These are phyloP conservation scores for Palythoa caribaeorum DNA, from an alignment of 92 coral and sea anemone genomes.

Conservation along the genomic window DNA sequence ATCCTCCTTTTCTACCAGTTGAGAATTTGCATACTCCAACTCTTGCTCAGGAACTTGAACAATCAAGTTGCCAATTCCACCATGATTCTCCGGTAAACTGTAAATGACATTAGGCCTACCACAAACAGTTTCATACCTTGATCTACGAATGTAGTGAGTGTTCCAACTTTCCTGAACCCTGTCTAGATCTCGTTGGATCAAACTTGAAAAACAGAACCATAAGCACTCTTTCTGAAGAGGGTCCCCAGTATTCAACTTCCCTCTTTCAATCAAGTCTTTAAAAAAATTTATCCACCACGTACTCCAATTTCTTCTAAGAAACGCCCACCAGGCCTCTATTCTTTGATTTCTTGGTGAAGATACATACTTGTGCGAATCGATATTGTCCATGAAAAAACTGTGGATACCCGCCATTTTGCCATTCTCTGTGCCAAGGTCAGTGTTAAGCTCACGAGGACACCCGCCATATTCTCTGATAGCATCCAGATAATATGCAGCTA, in stretches of 20 bases:
- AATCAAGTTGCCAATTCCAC: conserved; percentile 29
- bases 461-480: conserved; percentile 2
- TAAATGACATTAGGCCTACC: too few species aligned
- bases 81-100: conserved; percentile 9
- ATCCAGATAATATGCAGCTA: conserved; percentile 32
- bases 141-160: too few species aligned
- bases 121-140: too few species aligned
- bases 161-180: conserved; percentile 47
- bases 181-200: conserved; percentile 37
- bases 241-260: conserved; percentile 32
- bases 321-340: conserved; percentile 53
- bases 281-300: conserved; percentile 46
- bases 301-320: conserved; percentile 33
- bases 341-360: conserved; percentile 45
- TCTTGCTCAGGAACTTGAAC: conserved; percentile 49
- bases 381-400: conserved; percentile 26
- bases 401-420: conserved; percentile 52
- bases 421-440: conserved; percentile 59
- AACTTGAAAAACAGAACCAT: conserved; percentile 21
- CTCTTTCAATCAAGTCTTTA: conserved; percentile 38
- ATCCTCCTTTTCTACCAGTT: conserved; percentile 19
- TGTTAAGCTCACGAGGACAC: conserved; percentile 31
- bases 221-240: conserved; percentile 25
- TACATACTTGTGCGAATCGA: conserved; percentile 42
- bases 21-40: conserved; percentile 44